Evolutionary conservation across 2,113 vertebrate species (phyloP).

Genomic region (Oncorhynchus kisutch): DNA sequence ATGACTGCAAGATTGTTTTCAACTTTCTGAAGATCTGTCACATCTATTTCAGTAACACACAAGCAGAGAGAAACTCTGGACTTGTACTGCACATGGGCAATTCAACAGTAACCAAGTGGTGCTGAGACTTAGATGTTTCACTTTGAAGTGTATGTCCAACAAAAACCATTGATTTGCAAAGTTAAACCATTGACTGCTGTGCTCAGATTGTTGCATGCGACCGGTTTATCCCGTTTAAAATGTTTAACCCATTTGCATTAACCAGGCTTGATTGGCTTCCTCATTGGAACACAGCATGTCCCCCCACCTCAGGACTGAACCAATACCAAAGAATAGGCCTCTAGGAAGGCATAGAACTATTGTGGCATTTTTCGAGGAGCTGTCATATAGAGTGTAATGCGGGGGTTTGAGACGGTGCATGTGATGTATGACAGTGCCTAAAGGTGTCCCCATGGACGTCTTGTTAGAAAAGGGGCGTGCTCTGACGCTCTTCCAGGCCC

Average conservation of each 20-base stretch:
- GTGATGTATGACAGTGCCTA: slow-evolving; percentile 19
- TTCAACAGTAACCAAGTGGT: too few relatives aligned
- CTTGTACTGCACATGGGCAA: slow-evolving; percentile 13
- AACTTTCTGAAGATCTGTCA: background rate
- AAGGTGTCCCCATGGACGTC: background rate
- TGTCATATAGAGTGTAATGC: slow-evolving; percentile 33
- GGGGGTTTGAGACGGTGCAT: background rate
- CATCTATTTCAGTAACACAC: background rate
- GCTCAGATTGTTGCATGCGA: slow-evolving; percentile 25
- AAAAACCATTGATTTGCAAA: too few relatives aligned
- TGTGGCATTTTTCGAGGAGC: slow-evolving; percentile 58
- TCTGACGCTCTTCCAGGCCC: too few relatives aligned
- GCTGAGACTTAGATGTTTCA: too few relatives aligned
- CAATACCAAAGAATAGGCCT: slow-evolving; percentile 10
- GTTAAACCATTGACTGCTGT: slow-evolving; percentile 7
- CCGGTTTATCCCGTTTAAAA: background rate
- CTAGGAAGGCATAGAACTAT: slow-evolving; percentile 11
- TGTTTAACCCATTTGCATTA: slow-evolving; percentile 22
- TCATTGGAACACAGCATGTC: slow-evolving; percentile 12
- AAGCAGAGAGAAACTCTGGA: slow-evolving; percentile 7
- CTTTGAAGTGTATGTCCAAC: too few relatives aligned
- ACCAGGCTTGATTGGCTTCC: slow-evolving; percentile 18
- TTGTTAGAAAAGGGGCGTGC: background rate
- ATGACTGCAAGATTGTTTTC: background rate
- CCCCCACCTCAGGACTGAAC: slow-evolving; percentile 13